These are phyloP conservation scores for Erebia aethiops DNA, from an alignment of 2,888 invertebrate species.

Conservation along the genomic window DNA sequence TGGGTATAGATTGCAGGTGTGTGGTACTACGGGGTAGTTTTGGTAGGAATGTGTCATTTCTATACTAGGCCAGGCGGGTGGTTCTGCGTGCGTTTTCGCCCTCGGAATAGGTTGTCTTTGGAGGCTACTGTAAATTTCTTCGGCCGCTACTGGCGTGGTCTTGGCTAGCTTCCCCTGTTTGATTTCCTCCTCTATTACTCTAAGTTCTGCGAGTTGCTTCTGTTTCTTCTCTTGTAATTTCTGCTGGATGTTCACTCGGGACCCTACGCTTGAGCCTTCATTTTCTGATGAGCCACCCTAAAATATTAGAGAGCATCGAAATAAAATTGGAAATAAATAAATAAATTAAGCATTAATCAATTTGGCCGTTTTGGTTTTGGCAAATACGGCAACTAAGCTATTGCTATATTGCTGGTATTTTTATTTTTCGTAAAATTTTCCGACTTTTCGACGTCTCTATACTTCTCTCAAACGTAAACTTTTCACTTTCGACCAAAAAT, in stretches of 20 bases:
- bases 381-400: no score
- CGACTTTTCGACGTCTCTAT: no score
- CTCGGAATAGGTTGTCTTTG: slow-evolving; percentile 87
- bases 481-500: no score
- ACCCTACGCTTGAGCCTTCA: slow-evolving; percentile 88
- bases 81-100: slow-evolving; percentile 86
- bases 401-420: no score
- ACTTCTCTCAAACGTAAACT: no score
- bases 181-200: slow-evolving; percentile 91
- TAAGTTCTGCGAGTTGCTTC: slow-evolving; percentile 91
- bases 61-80: slow-evolving; percentile 77
- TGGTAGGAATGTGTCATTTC: slow-evolving; percentile 76
- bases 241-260: slow-evolving; percentile 92
- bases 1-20: slow-evolving; percentile 69
- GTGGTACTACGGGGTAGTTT: slow-evolving; percentile 70
- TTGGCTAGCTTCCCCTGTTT: slow-evolving; percentile 90
- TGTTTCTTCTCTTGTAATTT: slow-evolving; percentile 94
- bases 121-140: slow-evolving; percentile 81
- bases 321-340: background rate
- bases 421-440: no score
- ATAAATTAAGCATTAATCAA: no score
- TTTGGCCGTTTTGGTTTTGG: no score
- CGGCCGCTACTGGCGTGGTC: slow-evolving; percentile 78
- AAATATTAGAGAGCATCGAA: background rate
- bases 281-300: slow-evolving; percentile 88